A percentile compares a stretch with the other conserved stretches of the same genome.
Evolutionary conservation across 1,140 invertebrate genomes (phyloP).

Genomic region (Babylonia areolata): DNA sequence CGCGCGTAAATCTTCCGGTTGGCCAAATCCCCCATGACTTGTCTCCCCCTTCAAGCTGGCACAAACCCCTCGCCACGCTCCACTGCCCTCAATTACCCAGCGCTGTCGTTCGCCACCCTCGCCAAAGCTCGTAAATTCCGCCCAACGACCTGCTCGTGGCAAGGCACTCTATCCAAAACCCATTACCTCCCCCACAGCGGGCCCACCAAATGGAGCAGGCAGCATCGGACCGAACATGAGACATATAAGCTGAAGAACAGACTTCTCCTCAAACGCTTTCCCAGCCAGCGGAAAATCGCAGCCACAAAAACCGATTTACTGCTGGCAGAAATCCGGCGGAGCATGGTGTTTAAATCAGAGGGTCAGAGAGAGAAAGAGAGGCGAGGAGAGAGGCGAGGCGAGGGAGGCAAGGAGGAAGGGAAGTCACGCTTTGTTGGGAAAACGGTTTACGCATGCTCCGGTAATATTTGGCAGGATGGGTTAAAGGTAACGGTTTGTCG

Average conservation of each 20-base stretch:
- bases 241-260: slow-evolving; percentile 28
- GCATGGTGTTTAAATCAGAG: background rate
- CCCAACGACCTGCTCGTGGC: slow-evolving; percentile 4
- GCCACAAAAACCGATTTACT: background rate
- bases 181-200: slow-evolving; percentile 30
- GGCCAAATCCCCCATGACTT: background rate
- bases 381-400: background rate
- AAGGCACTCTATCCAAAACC: slow-evolving; percentile 33
- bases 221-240: slow-evolving; percentile 1
- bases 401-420: background rate
- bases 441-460: too few relatives aligned
- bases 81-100: slow-evolving; percentile 32
- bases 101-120: slow-evolving; percentile 4
- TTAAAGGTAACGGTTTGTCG: too few relatives aligned
- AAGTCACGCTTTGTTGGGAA: background rate
- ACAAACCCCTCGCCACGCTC: background rate
- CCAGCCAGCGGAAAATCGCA: background rate
- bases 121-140: slow-evolving; percentile 19
- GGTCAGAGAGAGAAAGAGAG: background rate
- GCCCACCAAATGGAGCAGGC: slow-evolving; percentile 16
- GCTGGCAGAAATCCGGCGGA: background rate
- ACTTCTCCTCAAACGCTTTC: slow-evolving; percentile 13
- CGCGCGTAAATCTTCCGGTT: background rate
- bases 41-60: background rate
- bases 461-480: too few relatives aligned